phyloP scores from a whole-genome alignment of 2,113 vertebrate genomes.

The Erythrolamprus reginae region DNA sequence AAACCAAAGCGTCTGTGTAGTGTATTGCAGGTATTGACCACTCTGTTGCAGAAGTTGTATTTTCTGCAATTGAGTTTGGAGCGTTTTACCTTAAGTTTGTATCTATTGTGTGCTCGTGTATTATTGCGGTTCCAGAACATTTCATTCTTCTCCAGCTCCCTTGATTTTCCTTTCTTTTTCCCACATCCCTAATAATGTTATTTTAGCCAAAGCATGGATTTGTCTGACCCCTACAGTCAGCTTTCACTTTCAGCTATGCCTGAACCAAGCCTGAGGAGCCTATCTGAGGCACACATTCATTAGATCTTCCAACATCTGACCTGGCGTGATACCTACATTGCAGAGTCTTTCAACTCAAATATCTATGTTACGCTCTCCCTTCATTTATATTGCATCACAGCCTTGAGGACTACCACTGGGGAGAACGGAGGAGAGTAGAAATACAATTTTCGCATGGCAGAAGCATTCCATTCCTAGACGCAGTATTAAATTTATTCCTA shows the following conservation, averaged over 20 bases:
- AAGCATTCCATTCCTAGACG: slow-evolving; percentile 69
- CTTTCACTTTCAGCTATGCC: slow-evolving; percentile 43
- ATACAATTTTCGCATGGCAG: slow-evolving; percentile 66
- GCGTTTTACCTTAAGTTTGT: no score
- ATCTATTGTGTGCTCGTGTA: no score
- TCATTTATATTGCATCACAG: slow-evolving; percentile 58
- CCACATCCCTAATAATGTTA: neutral
- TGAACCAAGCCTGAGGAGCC: slow-evolving; percentile 25
- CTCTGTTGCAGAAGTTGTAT: no score
- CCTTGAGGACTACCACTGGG: slow-evolving; percentile 47
- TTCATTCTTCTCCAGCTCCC: neutral
- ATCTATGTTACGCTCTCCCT: slow-evolving; percentile 33
- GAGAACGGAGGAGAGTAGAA: slow-evolving; percentile 41
- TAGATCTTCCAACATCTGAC: slow-evolving; percentile 40
- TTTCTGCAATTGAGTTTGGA: no score
- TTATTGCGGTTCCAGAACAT: neutral
- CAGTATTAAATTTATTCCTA: slow-evolving; percentile 73
- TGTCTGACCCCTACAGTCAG: slow-evolving; percentile 6
- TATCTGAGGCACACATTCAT: slow-evolving; percentile 51
- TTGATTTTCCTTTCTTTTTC: neutral
- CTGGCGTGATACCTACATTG: slow-evolving; percentile 36
- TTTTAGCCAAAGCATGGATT: neutral
- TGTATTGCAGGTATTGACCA: no score
- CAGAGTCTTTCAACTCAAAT: slow-evolving; percentile 38
- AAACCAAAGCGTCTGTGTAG: no score